phyloP scores from a whole-genome alignment of 37 sponge, comb jelly and placozoan genomes.

The Spongia lamella region DNA sequence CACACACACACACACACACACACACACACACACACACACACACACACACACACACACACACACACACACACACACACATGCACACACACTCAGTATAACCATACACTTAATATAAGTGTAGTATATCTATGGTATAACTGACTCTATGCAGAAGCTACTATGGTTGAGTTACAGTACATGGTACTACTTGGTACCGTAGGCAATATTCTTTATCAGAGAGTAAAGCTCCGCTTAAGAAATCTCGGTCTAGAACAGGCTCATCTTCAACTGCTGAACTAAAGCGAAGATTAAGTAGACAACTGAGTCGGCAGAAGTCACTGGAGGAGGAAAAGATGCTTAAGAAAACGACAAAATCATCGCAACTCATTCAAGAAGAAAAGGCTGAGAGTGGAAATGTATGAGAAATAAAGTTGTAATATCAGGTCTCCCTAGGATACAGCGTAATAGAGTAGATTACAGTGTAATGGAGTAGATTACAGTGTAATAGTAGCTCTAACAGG shows the following conservation, averaged over 20 bases:
- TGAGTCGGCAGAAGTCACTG: conserved; percentile 6
- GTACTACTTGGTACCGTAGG: no score
- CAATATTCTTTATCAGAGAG: no score
- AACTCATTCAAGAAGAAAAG: conserved; percentile 70
- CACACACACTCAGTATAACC: conserved; percentile 12
- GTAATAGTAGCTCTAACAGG: no score
- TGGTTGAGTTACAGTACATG: no score
- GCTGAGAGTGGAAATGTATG: conserved; percentile 79
- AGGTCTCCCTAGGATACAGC: no score
- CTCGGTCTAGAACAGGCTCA: not conserved
- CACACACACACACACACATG: conserved; percentile 35
- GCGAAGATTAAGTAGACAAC: not conserved
- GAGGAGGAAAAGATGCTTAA: conserved; percentile 11
- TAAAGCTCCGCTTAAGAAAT: no score
- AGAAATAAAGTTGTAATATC: not conserved
- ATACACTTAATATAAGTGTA: not conserved
- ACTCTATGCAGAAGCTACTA: not conserved
- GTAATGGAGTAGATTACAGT: no score
- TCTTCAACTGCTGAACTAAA: conserved; percentile 1
- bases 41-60: not conserved
- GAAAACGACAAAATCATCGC: conserved; percentile 11
- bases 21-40: not conserved
- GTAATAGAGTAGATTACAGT: no score
- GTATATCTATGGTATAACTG: not conserved
- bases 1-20: not conserved